Evolutionary conservation across 1,140 invertebrate genomes (phyloP), one percentile per base, ranked within the genome.

Genomic region (Philotrypesis tridentata): DNA sequence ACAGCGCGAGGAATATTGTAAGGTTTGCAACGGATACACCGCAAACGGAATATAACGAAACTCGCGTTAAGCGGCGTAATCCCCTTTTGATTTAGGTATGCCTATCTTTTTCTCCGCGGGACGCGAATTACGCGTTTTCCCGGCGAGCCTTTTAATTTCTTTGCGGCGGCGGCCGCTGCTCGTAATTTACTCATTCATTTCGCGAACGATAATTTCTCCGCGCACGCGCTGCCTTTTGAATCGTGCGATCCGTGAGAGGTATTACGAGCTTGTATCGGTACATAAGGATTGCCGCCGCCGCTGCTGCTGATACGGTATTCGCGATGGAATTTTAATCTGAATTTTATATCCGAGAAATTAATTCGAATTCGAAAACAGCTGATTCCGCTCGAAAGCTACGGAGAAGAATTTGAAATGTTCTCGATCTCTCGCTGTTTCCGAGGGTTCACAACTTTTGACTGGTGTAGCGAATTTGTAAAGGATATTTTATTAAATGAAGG

Each of bases 81-180:
- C 79, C 48, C 33, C 5, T 80, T 80, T 80, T 25, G 23, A 2
- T 23, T 3, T 25, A 14, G 12, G 60, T 61, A 61, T 61, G 11
- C 11, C 6, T 29, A 23, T 55, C 48, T 55, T 17, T 43, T 12
- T 55, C 48, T 55, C 14, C 3, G 17, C 48, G 48, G 17, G 48
- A 21, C 55, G 71, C 79, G 12, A 65, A 27, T 37, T 72, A 67
- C 61, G 25, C 33, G 9, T 72, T 71, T 60, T 79, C 48, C 8
- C 27, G 2, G 23, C n/a, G 55, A 23, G 23, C 63, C 68, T 79
- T 71, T 71, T 71, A 79, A 79, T 79, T 79, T 79, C n/a, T n/a
- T n/a, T n/a, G n/a, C n/a, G 27, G 25, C 67, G 12, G n/a, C 23
- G 71, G 21, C 48, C 17, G 48, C 48, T 55, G 48, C 31, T 31